Evolutionary conservation across 1,140 invertebrate species (phyloP).

Genomic region (Calephelis nemesis): DNA sequence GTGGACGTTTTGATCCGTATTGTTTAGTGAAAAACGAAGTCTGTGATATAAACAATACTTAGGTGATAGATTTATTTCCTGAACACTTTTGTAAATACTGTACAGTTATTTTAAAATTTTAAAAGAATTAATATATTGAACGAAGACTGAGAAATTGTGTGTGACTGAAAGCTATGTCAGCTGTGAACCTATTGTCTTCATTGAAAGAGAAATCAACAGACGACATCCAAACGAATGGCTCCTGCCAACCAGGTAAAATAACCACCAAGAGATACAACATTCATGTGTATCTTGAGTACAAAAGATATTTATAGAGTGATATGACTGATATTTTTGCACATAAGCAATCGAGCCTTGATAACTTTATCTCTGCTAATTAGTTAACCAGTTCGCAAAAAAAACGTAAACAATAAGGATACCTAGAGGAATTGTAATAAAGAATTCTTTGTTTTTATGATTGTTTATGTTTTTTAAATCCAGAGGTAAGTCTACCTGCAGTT

Average conservation of each 20-base stretch:
- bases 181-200: conserved; percentile 73
- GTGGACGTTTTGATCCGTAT: conserved; percentile 79
- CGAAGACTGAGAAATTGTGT: conserved; percentile 74
- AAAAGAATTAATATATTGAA: conserved; percentile 74
- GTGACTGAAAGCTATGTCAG: conserved; percentile 76
- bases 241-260: conserved; percentile 44
- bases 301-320: neutral
- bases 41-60: conserved; percentile 80
- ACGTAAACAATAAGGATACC: neutral
- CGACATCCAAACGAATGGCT: conserved; percentile 48
- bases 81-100: conserved; percentile 76
- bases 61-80: conserved; percentile 75
- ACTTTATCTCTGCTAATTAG: neutral
- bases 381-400: neutral
- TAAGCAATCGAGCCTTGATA: neutral
- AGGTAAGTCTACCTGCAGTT: too few relatives aligned
- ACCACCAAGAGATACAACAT: neutral
- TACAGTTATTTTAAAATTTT: conserved; percentile 75
- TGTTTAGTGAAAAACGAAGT: conserved; percentile 78
- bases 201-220: conserved; percentile 72
- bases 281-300: neutral
- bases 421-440: too few relatives aligned
- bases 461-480: too few relatives aligned
- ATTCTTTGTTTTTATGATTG: too few relatives aligned
- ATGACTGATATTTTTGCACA: neutral